phyloP scores from a whole-genome alignment of 2,113 vertebrate species.

The Xiphophorus maculatus region DNA sequence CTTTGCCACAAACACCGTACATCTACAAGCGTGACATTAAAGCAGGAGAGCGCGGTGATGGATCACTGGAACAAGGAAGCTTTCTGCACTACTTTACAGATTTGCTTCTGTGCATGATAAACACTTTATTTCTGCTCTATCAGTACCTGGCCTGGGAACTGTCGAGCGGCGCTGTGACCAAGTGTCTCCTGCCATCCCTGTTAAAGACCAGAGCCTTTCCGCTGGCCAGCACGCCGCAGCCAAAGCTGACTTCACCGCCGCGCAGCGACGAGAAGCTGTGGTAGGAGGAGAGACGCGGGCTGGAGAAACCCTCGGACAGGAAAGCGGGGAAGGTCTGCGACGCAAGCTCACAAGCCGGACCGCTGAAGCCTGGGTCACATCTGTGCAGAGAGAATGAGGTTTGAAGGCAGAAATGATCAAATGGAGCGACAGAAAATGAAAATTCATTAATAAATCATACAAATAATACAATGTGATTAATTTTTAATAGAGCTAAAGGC shows the following conservation, averaged over 20 bases:
- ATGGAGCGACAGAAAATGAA: slow-evolving; percentile 46
- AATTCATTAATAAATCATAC: slow-evolving; percentile 55
- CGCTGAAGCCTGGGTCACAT: slow-evolving; percentile 95
- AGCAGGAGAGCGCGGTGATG: slow-evolving; percentile 27
- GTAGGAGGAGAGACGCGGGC: slow-evolving; percentile 93
- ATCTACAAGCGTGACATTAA: slow-evolving; percentile 35
- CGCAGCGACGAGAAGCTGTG: slow-evolving; percentile 97
- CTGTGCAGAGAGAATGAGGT: slow-evolving; percentile 64
- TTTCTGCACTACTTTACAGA: slow-evolving; percentile 23
- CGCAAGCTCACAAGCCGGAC: slow-evolving; percentile 92
- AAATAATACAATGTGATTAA: slow-evolving; percentile 47
- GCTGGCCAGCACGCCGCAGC: slow-evolving; percentile 94
- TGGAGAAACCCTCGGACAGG: slow-evolving; percentile 93
- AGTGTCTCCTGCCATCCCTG: slow-evolving; percentile 91
- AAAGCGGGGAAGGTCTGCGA: slow-evolving; percentile 95
- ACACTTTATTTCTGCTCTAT: not conserved
- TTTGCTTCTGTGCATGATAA: not conserved
- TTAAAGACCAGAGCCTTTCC: slow-evolving; percentile 97
- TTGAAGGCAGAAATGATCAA: slow-evolving; percentile 24
- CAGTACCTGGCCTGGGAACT: slow-evolving; percentile 94
- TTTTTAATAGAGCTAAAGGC: slow-evolving; percentile 41
- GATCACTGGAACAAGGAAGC: slow-evolving; percentile 30
- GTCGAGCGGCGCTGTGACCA: slow-evolving; percentile 93
- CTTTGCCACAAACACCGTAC: slow-evolving; percentile 52
- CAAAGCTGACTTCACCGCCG: slow-evolving; percentile 96